A percentile compares a stretch with the other conserved stretches of the same genome.
phyloP scores from a whole-genome alignment of 2,888 invertebrate species.

The Campaea margaritaria region DNA sequence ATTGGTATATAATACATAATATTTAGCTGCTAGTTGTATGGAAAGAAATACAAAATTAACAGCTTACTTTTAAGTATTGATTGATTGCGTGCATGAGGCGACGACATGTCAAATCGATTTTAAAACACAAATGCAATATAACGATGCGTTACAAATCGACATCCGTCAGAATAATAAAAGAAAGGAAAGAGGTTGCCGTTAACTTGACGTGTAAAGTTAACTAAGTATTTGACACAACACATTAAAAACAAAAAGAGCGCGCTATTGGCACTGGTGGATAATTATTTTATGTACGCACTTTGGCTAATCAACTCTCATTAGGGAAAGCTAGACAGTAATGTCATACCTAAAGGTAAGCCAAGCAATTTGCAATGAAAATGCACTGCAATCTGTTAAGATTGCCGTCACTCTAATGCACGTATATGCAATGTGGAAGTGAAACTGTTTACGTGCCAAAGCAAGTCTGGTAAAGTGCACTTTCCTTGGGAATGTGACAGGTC shows the following conservation, averaged over 20 bases:
- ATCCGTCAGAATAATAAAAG: constrained; percentile 4
- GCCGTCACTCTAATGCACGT: constrained; percentile 16
- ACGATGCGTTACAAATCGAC: constrained; percentile 19
- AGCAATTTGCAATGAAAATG: constrained; percentile 26
- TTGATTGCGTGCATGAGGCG: constrained; percentile 1
- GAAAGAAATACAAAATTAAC: too few species aligned
- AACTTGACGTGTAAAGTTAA: background rate
- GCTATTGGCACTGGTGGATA: background rate
- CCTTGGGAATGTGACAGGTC: constrained; percentile 28
- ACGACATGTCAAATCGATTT: constrained; percentile 22
- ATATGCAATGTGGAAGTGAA: constrained; percentile 35
- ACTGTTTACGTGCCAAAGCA: constrained; percentile 32
- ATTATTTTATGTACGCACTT: constrained; percentile 1
- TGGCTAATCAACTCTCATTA: background rate
- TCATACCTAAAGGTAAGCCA: constrained; percentile 5
- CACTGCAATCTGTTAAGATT: constrained; percentile 20
- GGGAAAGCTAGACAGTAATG: constrained; percentile 1
- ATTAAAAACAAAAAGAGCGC: too few species aligned
- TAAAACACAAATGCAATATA: constrained; percentile 18
- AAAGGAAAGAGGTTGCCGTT: constrained; percentile 7
- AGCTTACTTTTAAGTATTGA: background rate
- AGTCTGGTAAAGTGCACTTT: constrained; percentile 33
- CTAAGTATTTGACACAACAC: background rate
- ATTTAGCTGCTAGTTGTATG: background rate
- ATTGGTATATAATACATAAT: too few species aligned